Conservation (phyloP, 2,113 vertebrate species). For the Laticauda laticaudata region DNA sequence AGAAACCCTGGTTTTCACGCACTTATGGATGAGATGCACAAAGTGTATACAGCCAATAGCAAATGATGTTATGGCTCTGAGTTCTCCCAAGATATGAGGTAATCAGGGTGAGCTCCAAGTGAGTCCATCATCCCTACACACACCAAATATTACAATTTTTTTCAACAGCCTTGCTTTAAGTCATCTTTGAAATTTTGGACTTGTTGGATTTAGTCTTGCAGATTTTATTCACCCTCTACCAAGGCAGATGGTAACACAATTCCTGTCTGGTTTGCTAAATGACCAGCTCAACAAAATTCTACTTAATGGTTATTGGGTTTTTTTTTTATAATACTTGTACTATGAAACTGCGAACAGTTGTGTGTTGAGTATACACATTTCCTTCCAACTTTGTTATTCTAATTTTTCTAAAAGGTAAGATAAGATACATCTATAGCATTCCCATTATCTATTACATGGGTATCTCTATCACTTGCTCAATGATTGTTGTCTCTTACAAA, state of each 20-base stretch:
- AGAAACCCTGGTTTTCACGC: not conserved
- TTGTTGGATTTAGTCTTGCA: not conserved
- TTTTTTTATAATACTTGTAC: not conserved
- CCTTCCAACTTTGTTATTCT: too few species aligned
- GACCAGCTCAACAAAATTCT: not conserved
- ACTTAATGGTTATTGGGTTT: not conserved
- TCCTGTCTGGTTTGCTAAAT: not conserved
- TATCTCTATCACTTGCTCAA: not conserved
- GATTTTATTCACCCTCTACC: too few species aligned
- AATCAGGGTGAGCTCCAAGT: not conserved
- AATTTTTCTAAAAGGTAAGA: not conserved
- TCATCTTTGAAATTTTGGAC: not conserved
- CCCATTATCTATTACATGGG: not conserved
- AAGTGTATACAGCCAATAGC: not conserved
- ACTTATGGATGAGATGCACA: not conserved
- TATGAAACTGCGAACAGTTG: not conserved
- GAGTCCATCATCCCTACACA: not conserved
- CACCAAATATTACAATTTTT: not conserved
- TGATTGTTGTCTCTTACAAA: not conserved
- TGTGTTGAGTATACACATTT: not conserved
- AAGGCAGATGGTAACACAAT: not conserved
- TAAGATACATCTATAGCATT: not conserved
- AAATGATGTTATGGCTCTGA: not conserved
- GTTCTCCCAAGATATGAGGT: not conserved
- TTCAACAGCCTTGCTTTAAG: not conserved